Base-by-base conservation (phyloP, 2,113 vertebrate genomes). In the Circaetus cinerascens region DNA sequence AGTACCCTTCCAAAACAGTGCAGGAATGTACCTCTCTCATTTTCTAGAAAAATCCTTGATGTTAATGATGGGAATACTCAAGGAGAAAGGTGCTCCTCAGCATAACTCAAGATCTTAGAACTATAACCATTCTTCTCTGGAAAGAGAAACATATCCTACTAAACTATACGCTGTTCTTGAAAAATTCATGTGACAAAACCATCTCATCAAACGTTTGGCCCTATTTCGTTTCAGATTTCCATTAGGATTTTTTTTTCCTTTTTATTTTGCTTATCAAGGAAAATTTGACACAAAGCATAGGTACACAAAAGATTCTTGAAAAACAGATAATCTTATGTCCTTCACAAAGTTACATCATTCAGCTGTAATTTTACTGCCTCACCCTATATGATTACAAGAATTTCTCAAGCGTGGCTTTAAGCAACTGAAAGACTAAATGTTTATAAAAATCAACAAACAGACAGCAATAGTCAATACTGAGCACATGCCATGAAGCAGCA, bases 261-360 rank as follows among this genome's bases (percentile, higher is more conserved):
- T 88, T 86, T 38, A 18, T 53, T 67, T 78, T 67, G 22, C 4
- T 3, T 22, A 74, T 53, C 27, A 45, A 32, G 36, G 41, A 90
- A 74, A 81, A 59, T 29, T 34, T 56, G n/a, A 85, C 46, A 78
- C 32, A 57, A 84, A 77, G 34, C 46, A 69, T 2, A 59, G 6
- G 38, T 20, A 55, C 16, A 45, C 9, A 87, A 73, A 80, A 45
- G 32, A 59, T 29, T 75, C 13, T 55, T 92, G 64, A 89, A 89
- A 91, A 77, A 80, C 0, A 85, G 13, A 0, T 48, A 74, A 53
- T 7, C 34, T 73, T 46, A n/a, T 0, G 0, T 55, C 20, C 46
- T 85, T 93, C 46, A 85, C 34, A 74, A 74, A 72, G 22, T 23
- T 51, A 27, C 18, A 59, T 34, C 0, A 7, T 50, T 90, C 48